Evolutionary conservation across 1,140 invertebrate species (phyloP), one percentile per base, ranked within the genome.

Genomic region (Hycleus phaleratus): DNA sequence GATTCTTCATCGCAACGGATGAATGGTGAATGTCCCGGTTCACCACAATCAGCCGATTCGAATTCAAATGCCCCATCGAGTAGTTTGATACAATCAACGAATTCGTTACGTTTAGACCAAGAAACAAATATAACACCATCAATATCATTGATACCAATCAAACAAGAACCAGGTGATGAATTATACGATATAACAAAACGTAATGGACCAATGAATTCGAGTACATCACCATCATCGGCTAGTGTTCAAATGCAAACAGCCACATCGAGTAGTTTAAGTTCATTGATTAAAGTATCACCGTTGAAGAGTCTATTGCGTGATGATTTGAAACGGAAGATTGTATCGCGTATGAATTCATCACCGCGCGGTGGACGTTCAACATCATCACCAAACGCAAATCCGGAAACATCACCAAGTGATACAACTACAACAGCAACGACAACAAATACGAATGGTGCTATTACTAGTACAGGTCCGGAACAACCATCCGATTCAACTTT

Each of bases 101-200:
- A 71, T 73, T 61, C 71, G 68, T 60, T 64, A 66, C 56, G 68
- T 58, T 76, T 68, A 44, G 69, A 72, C 38, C 70, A 71, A 57
- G 78, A 79, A 67, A 77, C 76, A 53, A 82, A 77, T 69, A 88
- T 90, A 64, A 90, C 87, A 60, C 88, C 88, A 6, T 90, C 88
- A 11, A 90, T 90, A 60, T 90, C 87, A 12, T 73, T 90, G n/a
- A 91, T 91, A 75, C 88, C 87, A 46, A 90, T 90, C 58, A 90
- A 91, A 73, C 88, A 90, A 77, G 88, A 83, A 64, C 81, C 79
- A 24, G 70, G 71, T 6, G 71, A 75, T 38, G 68, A 73, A 38
- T 46, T 44, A 25, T 70, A 68, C 45, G 70, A 71, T 10, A 62
- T 49, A 40, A 54, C 60, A 6, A 72, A 68, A 58, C 56, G 66